Percentiles rank a stretch among this genome's conserved stretches.
Conservation (phyloP, 2,888 invertebrate genomes). For the Hymenopus coronatus region DNA sequence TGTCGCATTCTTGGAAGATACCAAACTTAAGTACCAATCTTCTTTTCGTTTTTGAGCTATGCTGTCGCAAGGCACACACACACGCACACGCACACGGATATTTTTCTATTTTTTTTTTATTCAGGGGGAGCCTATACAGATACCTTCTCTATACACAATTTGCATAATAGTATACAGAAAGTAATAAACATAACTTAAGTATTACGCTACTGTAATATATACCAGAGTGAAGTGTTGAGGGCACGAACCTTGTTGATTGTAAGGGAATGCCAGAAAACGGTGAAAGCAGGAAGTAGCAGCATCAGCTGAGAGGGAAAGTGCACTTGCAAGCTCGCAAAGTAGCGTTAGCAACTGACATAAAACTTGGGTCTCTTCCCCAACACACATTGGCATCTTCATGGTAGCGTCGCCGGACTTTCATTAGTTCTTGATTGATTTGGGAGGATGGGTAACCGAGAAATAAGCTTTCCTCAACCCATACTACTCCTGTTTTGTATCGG, state of each 20-base stretch:
- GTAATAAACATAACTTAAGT: no score
- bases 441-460: slow-evolving; percentile 17
- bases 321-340: slow-evolving; percentile 17
- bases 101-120: no score
- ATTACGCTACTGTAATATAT: no score
- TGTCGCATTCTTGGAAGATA: no score
- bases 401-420: slow-evolving; percentile 12
- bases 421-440: slow-evolving; percentile 29
- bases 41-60: no score
- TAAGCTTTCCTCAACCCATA: slow-evolving; percentile 5
- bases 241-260: not conserved
- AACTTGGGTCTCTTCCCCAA: slow-evolving; percentile 5
- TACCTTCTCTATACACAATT: no score
- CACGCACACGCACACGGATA: no score
- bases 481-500: slow-evolving; percentile 21
- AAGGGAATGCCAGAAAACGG: not conserved
- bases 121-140: no score
- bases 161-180: no score
- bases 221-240: not conserved
- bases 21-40: no score
- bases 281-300: not conserved
- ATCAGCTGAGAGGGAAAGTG: slow-evolving; percentile 14
- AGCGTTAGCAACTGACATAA: slow-evolving; percentile 23
- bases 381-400: not conserved
- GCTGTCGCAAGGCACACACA: no score